These are phyloP conservation scores for Ochotona princeps DNA, from an alignment of 2,113 vertebrate species.

Conservation along the genomic window DNA sequence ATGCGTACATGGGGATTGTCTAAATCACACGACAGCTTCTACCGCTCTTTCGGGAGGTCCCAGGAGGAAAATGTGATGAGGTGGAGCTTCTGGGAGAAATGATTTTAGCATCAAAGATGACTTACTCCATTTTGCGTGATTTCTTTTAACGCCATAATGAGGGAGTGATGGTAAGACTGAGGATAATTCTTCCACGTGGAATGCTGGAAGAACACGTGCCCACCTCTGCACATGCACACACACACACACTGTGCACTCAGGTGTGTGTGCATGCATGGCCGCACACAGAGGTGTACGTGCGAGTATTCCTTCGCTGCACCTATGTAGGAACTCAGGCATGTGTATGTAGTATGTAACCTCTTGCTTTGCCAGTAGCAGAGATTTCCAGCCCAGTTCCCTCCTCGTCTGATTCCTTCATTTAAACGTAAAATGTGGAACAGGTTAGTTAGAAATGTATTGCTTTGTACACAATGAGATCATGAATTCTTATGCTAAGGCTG, in stretches of 20 bases:
- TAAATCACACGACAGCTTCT: neutral
- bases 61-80: neutral
- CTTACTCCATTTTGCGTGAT: neutral
- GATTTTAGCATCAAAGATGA: neutral
- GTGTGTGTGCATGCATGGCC: neutral
- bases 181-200: neutral
- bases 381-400: constrained; percentile 61
- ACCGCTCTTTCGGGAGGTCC: neutral
- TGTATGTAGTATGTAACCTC: constrained; percentile 1
- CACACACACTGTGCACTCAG: too few relatives aligned
- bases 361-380: constrained; percentile 50
- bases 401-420: constrained; percentile 75
- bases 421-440: constrained; percentile 73
- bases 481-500: constrained; percentile 48
- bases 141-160: neutral
- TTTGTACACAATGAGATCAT: constrained; percentile 72
- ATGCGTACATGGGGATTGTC: neutral
- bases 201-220: too few relatives aligned
- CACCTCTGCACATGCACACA: neutral
- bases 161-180: neutral
- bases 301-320: accelerated
- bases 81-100: neutral
- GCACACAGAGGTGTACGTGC: accelerated
- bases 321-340: neutral
- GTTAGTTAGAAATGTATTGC: constrained; percentile 66